phyloP scores from a whole-genome alignment of 2,113 vertebrate species.

The Spermophilus dauricus region DNA sequence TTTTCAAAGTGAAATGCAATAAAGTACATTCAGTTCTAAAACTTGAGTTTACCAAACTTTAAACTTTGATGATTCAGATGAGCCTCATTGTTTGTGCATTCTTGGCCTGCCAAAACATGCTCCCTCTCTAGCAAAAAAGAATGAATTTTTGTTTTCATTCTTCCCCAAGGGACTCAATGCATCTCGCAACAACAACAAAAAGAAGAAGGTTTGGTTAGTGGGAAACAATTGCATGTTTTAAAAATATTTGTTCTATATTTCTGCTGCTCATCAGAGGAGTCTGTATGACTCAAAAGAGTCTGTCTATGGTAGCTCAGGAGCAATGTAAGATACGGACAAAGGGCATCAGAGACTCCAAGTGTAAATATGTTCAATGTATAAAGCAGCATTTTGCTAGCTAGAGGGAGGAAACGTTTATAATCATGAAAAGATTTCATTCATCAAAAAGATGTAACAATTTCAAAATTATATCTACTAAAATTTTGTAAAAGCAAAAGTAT shows the following conservation, averaged over 20 bases:
- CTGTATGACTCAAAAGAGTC: neutral
- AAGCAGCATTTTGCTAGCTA: neutral
- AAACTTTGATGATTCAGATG: slow-evolving; percentile 43
- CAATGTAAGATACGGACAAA: neutral
- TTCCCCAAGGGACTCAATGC: neutral
- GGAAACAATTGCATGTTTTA: neutral
- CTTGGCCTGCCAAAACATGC: slow-evolving; percentile 17
- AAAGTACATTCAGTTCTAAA: slow-evolving; percentile 45
- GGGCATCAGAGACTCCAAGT: neutral
- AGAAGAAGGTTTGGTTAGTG: slow-evolving; percentile 1
- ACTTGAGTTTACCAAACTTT: slow-evolving; percentile 37
- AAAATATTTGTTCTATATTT: slow-evolving; percentile 10
- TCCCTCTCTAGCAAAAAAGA: neutral
- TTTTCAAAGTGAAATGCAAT: slow-evolving; percentile 61
- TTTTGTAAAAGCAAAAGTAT: neutral
- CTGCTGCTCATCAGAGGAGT: neutral
- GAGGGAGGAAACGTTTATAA: neutral
- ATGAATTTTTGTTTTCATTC: slow-evolving; percentile 18
- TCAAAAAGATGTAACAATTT: neutral
- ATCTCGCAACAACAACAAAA: neutral
- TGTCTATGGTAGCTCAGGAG: neutral
- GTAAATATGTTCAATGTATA: neutral
- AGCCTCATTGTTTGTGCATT: slow-evolving; percentile 17
- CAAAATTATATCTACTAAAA: neutral
- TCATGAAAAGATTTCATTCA: neutral